Evolutionary conservation across 2,113 vertebrate species (phyloP).

Genomic region (Oostethus manadensis): DNA sequence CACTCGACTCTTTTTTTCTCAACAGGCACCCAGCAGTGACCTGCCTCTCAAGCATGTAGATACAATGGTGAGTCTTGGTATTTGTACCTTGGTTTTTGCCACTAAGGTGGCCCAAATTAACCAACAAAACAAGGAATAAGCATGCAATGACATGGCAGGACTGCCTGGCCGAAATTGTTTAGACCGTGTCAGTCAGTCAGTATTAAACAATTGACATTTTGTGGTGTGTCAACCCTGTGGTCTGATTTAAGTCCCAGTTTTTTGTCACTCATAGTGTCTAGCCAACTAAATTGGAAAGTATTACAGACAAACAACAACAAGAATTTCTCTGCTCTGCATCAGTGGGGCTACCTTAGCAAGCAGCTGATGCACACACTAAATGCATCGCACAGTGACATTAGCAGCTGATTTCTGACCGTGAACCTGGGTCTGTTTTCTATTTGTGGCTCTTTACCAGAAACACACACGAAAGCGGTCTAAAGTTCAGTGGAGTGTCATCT

Average conservation of each 20-base stretch:
- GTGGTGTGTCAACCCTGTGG: not conserved
- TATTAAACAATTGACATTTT: not conserved
- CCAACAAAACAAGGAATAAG: too few species aligned
- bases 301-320: not conserved
- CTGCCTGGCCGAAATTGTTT: not conserved
- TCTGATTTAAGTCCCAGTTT: not conserved
- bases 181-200: not conserved
- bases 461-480: not conserved
- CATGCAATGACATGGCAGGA: not conserved
- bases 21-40: conserved; percentile 71
- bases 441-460: not conserved
- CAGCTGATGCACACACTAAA: not conserved
- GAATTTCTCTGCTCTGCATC: not conserved
- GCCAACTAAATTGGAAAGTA: not conserved
- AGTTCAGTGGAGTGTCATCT: not conserved
- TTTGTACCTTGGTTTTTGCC: not conserved
- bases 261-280: not conserved
- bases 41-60: conserved; percentile 79
- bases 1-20: conserved; percentile 32
- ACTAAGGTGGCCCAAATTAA: not conserved
- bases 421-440: conserved; percentile 2
- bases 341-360: conserved; percentile 2
- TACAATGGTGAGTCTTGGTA: conserved; percentile 72
- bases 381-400: not conserved
- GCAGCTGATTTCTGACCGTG: conserved; percentile 2